phyloP scores from a whole-genome alignment of 2,888 invertebrate genomes.

The Biston betularia region DNA sequence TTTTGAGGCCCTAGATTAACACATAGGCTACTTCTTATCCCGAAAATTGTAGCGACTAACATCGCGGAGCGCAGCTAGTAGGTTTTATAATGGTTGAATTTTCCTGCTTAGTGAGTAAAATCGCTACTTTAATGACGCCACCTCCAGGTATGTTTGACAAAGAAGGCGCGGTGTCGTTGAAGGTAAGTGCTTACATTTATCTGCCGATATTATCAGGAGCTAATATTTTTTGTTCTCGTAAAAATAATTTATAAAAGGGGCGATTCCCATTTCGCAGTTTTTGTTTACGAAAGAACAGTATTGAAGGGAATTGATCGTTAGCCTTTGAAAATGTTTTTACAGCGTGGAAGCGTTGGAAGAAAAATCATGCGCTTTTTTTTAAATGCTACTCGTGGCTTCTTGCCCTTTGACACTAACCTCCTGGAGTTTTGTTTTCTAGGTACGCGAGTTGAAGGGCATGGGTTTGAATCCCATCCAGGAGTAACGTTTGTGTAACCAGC shows the following conservation, averaged over 20 bases:
- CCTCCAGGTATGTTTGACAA: slow-evolving; percentile 42
- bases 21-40: too few species aligned
- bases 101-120: not conserved
- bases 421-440: too few species aligned
- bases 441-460: too few species aligned
- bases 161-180: slow-evolving; percentile 33
- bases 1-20: too few species aligned
- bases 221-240: slow-evolving; percentile 24
- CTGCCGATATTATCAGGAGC: slow-evolving; percentile 29
- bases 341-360: not conserved
- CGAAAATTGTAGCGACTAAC: too few species aligned
- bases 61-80: too few species aligned
- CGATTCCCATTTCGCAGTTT: not conserved
- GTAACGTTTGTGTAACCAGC: too few species aligned
- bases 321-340: not conserved
- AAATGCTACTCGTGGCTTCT: too few species aligned
- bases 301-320: not conserved
- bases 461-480: too few species aligned
- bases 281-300: not conserved
- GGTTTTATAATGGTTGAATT: too few species aligned
- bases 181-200: slow-evolving; percentile 39
- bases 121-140: slow-evolving; percentile 26
- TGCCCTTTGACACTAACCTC: too few species aligned
- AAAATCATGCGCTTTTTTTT: not conserved
- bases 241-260: slow-evolving; percentile 19